Evolutionary conservation across 2,888 invertebrate genomes (phyloP).

Genomic region (Tenthredo amoena): DNA sequence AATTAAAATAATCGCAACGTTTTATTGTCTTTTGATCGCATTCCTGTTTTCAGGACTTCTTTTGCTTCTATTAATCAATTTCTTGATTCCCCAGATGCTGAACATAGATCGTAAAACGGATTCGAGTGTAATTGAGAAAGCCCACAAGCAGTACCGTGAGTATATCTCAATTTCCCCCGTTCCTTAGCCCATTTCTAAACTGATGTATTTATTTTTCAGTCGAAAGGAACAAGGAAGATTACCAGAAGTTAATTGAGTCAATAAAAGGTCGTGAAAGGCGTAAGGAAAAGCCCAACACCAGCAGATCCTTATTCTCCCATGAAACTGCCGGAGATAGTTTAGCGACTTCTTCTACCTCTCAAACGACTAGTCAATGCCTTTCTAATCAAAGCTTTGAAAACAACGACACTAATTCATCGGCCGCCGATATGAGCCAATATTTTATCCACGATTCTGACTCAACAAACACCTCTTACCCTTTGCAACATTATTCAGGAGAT

Average conservation of each 20-base stretch:
- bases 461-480: slow-evolving; percentile 61
- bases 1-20: neutral
- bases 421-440: slow-evolving; percentile 46
- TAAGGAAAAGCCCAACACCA: neutral
- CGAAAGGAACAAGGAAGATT: slow-evolving; percentile 72
- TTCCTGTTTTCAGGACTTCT: neutral
- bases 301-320: neutral
- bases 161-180: slow-evolving; percentile 53
- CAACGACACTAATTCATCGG: slow-evolving; percentile 49
- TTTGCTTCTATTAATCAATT: slow-evolving; percentile 21
- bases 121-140: slow-evolving; percentile 75
- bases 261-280: slow-evolving; percentile 67
- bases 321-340: neutral
- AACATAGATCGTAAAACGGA: slow-evolving; percentile 74
- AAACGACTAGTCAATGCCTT: neutral
- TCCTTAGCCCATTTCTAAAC: neutral
- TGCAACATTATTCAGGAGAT: slow-evolving; percentile 67
- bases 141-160: slow-evolving; percentile 76
- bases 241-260: slow-evolving; percentile 71
- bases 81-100: slow-evolving; percentile 66
- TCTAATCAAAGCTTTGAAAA: slow-evolving; percentile 30
- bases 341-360: neutral
- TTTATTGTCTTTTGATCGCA: neutral
- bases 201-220: slow-evolving; percentile 65
- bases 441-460: slow-evolving; percentile 68